Conservation (phyloP, 2,888 invertebrate genomes). For the Cephus sareptanus region DNA sequence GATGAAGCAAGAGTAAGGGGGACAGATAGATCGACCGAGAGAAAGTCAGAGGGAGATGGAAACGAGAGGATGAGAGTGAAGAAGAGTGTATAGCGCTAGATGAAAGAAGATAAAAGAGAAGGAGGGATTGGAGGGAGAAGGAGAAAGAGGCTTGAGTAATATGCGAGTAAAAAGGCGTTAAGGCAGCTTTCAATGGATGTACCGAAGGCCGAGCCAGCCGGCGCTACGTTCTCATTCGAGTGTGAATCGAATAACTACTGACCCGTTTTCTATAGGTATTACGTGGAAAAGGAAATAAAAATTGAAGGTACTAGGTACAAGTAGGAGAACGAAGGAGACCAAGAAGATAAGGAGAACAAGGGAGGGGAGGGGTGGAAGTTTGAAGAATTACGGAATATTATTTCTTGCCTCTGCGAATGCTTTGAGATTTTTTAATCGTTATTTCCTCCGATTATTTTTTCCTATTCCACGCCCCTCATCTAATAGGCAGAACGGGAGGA, state of each 20-base stretch:
- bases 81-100: neutral
- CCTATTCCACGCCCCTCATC: neutral
- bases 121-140: neutral
- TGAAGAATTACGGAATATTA: slow-evolving; percentile 15
- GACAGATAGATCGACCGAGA: neutral
- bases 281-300: slow-evolving; percentile 18
- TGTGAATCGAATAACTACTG: slow-evolving; percentile 37
- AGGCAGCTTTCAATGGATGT: slow-evolving; percentile 30
- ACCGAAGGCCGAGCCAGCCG: slow-evolving; percentile 15
- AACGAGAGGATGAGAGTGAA: neutral
- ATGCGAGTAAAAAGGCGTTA: slow-evolving; percentile 17
- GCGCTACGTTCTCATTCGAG: slow-evolving; percentile 30
- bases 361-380: neutral
- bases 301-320: neutral
- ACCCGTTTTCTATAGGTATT: slow-evolving; percentile 13
- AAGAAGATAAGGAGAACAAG: slow-evolving; percentile 11
- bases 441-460: slow-evolving; percentile 4
- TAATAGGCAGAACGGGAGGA: slow-evolving; percentile 9
- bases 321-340: slow-evolving; percentile 10
- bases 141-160: slow-evolving; percentile 7
- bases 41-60: neutral
- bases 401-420: slow-evolving; percentile 22
- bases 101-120: neutral
- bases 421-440: slow-evolving; percentile 21
- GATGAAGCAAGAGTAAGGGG: neutral